These are phyloP conservation scores for Phalacrocorax pelagicus DNA, from an alignment of 2,113 vertebrate genomes.

Conservation along the genomic window DNA sequence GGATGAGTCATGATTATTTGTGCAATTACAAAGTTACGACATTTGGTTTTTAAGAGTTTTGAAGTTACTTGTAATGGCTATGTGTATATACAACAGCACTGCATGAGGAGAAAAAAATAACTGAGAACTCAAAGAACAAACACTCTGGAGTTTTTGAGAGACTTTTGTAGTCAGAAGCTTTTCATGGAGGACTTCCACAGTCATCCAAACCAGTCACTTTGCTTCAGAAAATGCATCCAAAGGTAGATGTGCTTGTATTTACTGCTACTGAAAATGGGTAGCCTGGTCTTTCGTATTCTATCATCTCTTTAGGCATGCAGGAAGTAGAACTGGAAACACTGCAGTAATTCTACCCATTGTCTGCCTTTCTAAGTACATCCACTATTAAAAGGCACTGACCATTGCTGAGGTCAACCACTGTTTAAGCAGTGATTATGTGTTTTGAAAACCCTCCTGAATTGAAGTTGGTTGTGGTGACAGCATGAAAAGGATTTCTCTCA, in stretches of 20 bases:
- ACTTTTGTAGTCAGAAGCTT: neutral
- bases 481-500: slow-evolving; percentile 2
- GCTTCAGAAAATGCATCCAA: neutral
- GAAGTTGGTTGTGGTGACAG: neutral
- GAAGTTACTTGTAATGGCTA: neutral
- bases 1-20: neutral
- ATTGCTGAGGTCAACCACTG: neutral
- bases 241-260: neutral
- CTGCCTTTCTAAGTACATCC: neutral
- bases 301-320: neutral
- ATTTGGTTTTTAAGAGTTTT: neutral
- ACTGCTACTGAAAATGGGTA: neutral
- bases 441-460: neutral
- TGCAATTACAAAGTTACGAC: neutral
- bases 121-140: neutral
- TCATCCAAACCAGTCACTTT: neutral
- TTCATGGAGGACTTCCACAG: neutral
- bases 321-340: neutral
- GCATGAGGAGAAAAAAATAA: neutral
- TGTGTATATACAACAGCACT: neutral
- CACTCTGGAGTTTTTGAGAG: neutral
- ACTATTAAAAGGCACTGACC: neutral
- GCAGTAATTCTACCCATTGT: neutral
- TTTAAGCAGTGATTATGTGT: neutral
- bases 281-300: neutral